Percentiles rank a stretch among this genome's conserved stretches.
Evolutionary conservation across 2,888 invertebrate species (phyloP).

Genomic region (Pristionchus entomophagus): DNA sequence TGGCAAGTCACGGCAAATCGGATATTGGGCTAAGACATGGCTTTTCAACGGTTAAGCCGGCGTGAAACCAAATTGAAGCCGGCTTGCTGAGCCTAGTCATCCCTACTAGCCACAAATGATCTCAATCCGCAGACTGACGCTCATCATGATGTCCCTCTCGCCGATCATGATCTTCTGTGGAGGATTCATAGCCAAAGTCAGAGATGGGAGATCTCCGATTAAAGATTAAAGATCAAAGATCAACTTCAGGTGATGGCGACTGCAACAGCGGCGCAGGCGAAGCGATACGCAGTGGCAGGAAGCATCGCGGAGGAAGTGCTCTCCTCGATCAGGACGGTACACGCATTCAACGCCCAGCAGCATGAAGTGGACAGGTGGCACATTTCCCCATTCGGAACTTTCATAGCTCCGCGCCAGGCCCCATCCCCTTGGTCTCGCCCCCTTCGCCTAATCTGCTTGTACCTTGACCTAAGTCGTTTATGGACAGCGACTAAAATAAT

Average conservation of each 20-base stretch:
- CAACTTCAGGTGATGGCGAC: slow-evolving; percentile 76
- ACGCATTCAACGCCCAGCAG: slow-evolving; percentile 67
- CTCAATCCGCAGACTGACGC: slow-evolving; percentile 57
- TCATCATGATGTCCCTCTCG: slow-evolving; percentile 75
- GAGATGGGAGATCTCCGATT: no score
- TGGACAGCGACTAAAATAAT: no score
- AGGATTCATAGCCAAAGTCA: slow-evolving; percentile 64
- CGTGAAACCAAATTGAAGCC: no score
- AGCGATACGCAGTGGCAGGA: slow-evolving; percentile 70
- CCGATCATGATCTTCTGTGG: slow-evolving; percentile 70
- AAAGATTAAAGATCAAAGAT: neutral
- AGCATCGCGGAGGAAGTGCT: slow-evolving; percentile 71
- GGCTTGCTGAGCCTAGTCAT: no score
- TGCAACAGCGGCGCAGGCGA: slow-evolving; percentile 77
- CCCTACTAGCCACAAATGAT: no score
- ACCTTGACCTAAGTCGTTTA: neutral
- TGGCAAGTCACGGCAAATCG: no score
- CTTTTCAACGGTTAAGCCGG: no score
- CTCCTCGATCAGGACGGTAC: slow-evolving; percentile 65
- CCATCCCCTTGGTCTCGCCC: no score
- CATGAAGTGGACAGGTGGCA: slow-evolving; percentile 54
- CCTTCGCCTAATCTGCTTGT: no score
- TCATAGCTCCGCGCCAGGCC: no score
- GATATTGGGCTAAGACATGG: no score
- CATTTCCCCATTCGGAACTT: no score